phyloP scores from a whole-genome alignment of 2,888 invertebrate genomes.

The Dicranocentrus wangi region DNA sequence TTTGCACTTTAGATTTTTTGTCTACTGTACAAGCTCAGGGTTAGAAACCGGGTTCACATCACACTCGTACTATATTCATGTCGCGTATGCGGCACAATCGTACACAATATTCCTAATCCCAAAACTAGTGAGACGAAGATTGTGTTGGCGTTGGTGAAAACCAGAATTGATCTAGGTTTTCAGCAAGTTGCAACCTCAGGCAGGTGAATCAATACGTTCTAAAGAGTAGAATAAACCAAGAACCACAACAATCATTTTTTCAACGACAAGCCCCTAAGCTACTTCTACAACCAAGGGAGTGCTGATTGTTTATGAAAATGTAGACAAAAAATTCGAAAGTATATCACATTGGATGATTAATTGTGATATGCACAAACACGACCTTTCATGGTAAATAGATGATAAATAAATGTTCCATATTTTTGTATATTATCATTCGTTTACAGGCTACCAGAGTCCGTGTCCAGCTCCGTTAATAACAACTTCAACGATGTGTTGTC shows the following conservation, averaged over 20 bases:
- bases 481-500: constrained; percentile 69
- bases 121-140: background rate
- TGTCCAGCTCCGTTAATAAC: constrained; percentile 68
- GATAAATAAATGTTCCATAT: too few species aligned
- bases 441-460: constrained; percentile 70
- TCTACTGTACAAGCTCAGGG: constrained; percentile 10
- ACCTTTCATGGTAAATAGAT: background rate
- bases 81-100: background rate
- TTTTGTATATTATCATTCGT: too few species aligned
- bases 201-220: constrained; percentile 36
- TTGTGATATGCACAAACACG: background rate
- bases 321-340: background rate
- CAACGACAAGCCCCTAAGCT: too few species aligned
- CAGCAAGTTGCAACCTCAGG: constrained; percentile 45
- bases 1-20: constrained; percentile 21
- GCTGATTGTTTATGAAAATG: background rate
- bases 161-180: constrained; percentile 61
- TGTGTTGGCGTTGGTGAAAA: constrained; percentile 25
- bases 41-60: constrained; percentile 45
- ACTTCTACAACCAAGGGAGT: too few species aligned
- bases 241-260: too few species aligned
- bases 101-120: background rate
- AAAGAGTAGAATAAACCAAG: background rate
- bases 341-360: background rate
- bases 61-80: background rate